Conservation (phyloP, 2,113 vertebrate genomes). For the Tyto alba region DNA sequence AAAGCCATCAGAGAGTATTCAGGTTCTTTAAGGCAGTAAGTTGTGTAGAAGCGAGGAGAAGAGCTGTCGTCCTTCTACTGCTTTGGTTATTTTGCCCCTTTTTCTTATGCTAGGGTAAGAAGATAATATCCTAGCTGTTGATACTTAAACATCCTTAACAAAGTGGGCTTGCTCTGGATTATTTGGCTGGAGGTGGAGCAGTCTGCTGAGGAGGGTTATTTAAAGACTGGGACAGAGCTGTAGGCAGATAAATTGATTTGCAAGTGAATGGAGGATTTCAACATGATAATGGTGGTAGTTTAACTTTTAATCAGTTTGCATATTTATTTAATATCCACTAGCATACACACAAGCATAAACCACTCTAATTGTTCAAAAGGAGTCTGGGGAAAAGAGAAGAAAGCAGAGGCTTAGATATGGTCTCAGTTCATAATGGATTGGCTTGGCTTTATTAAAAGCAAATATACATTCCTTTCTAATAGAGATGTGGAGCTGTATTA, state of each 20-base stretch:
- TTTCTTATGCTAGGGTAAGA: neutral
- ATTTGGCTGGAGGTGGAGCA: slow-evolving; percentile 48
- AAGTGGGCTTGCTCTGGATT: slow-evolving; percentile 30
- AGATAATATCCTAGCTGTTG: neutral
- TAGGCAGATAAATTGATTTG: slow-evolving; percentile 46
- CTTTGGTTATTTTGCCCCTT: neutral
- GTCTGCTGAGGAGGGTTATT: slow-evolving; percentile 50
- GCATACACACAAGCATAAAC: neutral
- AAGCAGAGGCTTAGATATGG: neutral
- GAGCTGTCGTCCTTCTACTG: neutral
- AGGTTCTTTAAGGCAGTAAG: neutral
- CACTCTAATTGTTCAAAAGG: slow-evolving; percentile 36
- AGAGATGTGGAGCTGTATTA: neutral
- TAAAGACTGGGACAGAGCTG: slow-evolving; percentile 38
- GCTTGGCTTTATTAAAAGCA: slow-evolving; percentile 48
- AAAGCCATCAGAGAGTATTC: neutral
- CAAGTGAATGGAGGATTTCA: slow-evolving; percentile 31
- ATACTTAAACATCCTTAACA: neutral
- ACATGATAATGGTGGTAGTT: neutral
- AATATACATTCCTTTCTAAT: slow-evolving; percentile 25
- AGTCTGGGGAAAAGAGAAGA: slow-evolving; percentile 28
- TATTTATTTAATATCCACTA: slow-evolving; percentile 40
- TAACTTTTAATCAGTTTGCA: slow-evolving; percentile 43
- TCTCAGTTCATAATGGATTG: slow-evolving; percentile 31
- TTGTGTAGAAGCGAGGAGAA: neutral